These are phyloP conservation scores for Drosophila pseudotalamancana DNA, from an alignment of 2,888 invertebrate genomes.

Conservation along the genomic window DNA sequence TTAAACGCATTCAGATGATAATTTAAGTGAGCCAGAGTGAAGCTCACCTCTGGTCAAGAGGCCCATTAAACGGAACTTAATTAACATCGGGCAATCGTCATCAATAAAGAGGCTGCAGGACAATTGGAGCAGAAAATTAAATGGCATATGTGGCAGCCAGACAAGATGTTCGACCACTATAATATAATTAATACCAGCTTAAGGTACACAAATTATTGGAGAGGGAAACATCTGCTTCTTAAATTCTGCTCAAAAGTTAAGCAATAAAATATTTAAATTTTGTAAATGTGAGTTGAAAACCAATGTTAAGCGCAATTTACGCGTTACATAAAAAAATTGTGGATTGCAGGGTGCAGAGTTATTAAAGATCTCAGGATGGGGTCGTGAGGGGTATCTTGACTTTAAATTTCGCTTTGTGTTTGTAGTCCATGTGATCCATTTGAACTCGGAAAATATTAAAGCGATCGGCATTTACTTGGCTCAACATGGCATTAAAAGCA, in stretches of 20 bases:
- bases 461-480: too few species aligned
- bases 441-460: too few species aligned
- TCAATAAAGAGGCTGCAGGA: constrained; percentile 24
- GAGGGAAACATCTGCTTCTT: not conserved
- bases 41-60: not conserved
- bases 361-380: too few species aligned
- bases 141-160: constrained; percentile 20
- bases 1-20: constrained; percentile 1
- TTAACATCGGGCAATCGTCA: constrained; percentile 25
- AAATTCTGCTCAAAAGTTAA: constrained; percentile 11
- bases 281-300: constrained; percentile 11
- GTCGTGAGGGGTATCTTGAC: too few species aligned
- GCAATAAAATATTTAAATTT: constrained; percentile 55
- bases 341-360: too few species aligned
- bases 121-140: constrained; percentile 64
- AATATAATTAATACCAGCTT: constrained; percentile 46
- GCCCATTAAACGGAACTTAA: constrained; percentile 32
- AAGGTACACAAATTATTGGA: not conserved
- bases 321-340: too few species aligned
- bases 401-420: too few species aligned
- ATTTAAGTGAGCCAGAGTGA: constrained; percentile 10
- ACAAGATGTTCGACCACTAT: constrained; percentile 15
- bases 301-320: too few species aligned
- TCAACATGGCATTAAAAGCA: too few species aligned
- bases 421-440: too few species aligned